phyloP scores from a whole-genome alignment of 2,888 invertebrate species.

The Bhutanitis thaidina region DNA sequence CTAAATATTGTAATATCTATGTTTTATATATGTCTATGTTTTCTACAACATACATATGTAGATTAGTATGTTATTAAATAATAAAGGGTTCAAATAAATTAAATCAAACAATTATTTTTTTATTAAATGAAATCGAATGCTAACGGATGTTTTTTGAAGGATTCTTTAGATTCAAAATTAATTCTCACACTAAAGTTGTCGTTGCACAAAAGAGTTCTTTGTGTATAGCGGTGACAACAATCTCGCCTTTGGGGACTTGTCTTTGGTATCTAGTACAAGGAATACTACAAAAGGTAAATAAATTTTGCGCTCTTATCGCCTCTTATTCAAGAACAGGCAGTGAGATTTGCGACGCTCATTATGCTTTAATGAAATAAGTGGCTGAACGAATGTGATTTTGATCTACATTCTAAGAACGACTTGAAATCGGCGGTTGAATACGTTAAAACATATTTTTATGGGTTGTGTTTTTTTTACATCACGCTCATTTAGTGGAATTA shows the following conservation, averaged over 20 bases:
- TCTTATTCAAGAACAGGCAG: slow-evolving; percentile 24
- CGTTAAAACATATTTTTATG: not conserved
- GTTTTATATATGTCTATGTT: too few relatives aligned
- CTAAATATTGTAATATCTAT: too few relatives aligned
- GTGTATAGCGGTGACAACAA: slow-evolving; percentile 59
- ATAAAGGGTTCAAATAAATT: too few relatives aligned
- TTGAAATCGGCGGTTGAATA: not conserved
- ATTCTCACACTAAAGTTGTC: slow-evolving; percentile 51
- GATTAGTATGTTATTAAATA: too few relatives aligned
- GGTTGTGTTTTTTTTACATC: too few relatives aligned
- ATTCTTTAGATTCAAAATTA: slow-evolving; percentile 38
- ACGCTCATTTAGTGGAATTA: too few relatives aligned
- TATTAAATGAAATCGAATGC: too few relatives aligned
- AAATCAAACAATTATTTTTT: too few relatives aligned
- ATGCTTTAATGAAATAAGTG: slow-evolving; percentile 53
- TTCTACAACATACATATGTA: too few relatives aligned
- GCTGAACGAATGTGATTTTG: slow-evolving; percentile 39
- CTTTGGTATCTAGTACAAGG: slow-evolving; percentile 27
- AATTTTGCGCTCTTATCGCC: slow-evolving; percentile 31
- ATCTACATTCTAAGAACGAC: slow-evolving; percentile 18
- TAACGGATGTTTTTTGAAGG: not conserved
- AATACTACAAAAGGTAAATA: slow-evolving; percentile 23
- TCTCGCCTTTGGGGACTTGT: slow-evolving; percentile 46
- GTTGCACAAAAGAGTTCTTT: slow-evolving; percentile 32
- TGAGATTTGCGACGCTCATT: slow-evolving; percentile 28